Percentiles rank a stretch among this genome's conserved stretches.
phyloP scores from a whole-genome alignment of 2,888 invertebrate genomes.

The Stegana nigrithorax region DNA sequence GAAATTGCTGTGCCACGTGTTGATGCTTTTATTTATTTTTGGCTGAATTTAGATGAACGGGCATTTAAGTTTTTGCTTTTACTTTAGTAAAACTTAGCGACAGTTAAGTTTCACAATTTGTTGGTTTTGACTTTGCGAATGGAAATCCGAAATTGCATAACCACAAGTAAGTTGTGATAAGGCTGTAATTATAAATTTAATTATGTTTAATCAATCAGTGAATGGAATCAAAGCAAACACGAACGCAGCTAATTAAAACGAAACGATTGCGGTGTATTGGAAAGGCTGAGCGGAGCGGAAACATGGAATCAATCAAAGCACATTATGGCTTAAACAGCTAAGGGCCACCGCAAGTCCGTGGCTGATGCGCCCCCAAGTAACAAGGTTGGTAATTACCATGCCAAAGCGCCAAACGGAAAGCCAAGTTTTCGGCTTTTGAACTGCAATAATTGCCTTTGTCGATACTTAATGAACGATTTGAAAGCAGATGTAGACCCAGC shows the following conservation, averaged over 20 bases:
- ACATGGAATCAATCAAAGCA: constrained; percentile 23
- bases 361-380: constrained; percentile 3
- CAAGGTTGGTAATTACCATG: constrained; percentile 25
- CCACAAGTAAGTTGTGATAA: no score
- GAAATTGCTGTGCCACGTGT: no score
- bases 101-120: no score
- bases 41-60: no score
- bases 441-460: constrained; percentile 15
- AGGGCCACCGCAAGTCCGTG: neutral
- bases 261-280: neutral
- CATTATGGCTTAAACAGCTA: constrained; percentile 10
- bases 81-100: no score
- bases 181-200: constrained; percentile 50
- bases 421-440: neutral
- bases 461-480: neutral
- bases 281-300: constrained; percentile 2
- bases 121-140: no score
- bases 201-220: constrained; percentile 47
- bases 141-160: no score
- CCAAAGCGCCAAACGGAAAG: constrained; percentile 3
- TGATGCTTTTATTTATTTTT: no score
- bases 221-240: neutral
- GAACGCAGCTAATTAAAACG: neutral
- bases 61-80: no score
- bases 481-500: no score